These are phyloP conservation scores for Oscheius sp. DNA, from an alignment of 2,888 invertebrate genomes.

Conservation along the genomic window DNA sequence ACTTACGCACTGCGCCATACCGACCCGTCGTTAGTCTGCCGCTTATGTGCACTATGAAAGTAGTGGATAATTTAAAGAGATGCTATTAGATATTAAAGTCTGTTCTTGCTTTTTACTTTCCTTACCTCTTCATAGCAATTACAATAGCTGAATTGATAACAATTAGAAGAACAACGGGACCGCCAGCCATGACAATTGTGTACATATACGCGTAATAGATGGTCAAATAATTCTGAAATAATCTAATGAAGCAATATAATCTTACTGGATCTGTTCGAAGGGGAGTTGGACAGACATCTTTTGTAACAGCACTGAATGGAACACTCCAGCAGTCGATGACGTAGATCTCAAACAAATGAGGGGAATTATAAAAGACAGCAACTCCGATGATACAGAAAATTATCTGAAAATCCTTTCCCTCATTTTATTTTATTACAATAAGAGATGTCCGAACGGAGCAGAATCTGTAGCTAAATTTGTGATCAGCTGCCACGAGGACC, in stretches of 20 bases:
- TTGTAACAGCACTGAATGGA: constrained; percentile 53
- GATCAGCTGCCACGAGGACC: constrained; percentile 54
- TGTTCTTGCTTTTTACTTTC: no score
- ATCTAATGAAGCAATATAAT: neutral
- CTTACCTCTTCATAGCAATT: constrained; percentile 49
- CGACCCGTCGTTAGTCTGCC: neutral
- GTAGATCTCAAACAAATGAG: constrained; percentile 67
- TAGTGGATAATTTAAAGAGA: neutral
- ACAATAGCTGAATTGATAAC: constrained; percentile 62
- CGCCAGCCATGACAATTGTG: constrained; percentile 66
- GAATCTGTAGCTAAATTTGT: constrained; percentile 50
- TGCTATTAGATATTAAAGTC: neutral
- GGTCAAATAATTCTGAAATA: constrained; percentile 53
- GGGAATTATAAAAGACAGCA: constrained; percentile 61
- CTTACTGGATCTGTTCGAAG: constrained; percentile 57
- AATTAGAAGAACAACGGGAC: constrained; percentile 62
- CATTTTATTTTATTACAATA: neutral
- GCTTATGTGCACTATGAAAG: neutral
- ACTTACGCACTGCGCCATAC: neutral
- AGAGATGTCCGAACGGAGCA: constrained; percentile 57
- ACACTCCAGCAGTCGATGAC: constrained; percentile 66
- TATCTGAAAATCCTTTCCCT: constrained; percentile 37
- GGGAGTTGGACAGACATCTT: constrained; percentile 67
- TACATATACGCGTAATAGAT: constrained; percentile 66
- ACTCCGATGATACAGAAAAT: constrained; percentile 38